Conservation (phyloP, 92 coral and sea anemone species). For the Isaurus tuberculatus region DNA sequence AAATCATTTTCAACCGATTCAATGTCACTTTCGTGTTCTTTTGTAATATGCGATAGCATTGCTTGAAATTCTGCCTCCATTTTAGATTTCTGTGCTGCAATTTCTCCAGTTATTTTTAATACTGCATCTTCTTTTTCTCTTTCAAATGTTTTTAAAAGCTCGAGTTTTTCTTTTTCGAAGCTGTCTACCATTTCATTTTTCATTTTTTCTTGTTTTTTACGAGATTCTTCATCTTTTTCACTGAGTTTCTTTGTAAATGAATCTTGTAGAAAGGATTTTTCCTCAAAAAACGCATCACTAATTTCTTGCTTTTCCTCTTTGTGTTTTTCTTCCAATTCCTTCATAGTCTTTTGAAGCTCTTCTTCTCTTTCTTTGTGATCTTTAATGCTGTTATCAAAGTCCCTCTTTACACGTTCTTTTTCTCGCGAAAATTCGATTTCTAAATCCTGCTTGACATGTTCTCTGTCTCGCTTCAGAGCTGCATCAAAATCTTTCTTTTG, state of each 20-base stretch:
- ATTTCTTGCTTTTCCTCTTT: constrained; percentile 69
- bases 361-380: constrained; percentile 49
- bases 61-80: constrained; percentile 77
- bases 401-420: constrained; percentile 51
- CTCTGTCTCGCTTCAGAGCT: constrained; percentile 65
- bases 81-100: constrained; percentile 65
- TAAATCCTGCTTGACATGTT: constrained; percentile 53
- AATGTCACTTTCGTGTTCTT: background rate
- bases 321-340: constrained; percentile 53
- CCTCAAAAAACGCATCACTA: constrained; percentile 54
- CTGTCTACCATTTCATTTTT: constrained; percentile 51
- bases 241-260: constrained; percentile 59
- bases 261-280: constrained; percentile 64
- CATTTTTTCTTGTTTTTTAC: constrained; percentile 24
- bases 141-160: constrained; percentile 54
- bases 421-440: constrained; percentile 67
- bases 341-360: constrained; percentile 36
- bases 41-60: constrained; percentile 5
- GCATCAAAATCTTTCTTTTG: constrained; percentile 64
- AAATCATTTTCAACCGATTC: constrained; percentile 56
- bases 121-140: constrained; percentile 68
- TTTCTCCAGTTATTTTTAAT: constrained; percentile 64
- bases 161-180: constrained; percentile 48
- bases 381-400: constrained; percentile 60
- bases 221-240: constrained; percentile 54